Conservation (phyloP, 2,797 vertebrate species). For the Clarias platycephalus region DNA sequence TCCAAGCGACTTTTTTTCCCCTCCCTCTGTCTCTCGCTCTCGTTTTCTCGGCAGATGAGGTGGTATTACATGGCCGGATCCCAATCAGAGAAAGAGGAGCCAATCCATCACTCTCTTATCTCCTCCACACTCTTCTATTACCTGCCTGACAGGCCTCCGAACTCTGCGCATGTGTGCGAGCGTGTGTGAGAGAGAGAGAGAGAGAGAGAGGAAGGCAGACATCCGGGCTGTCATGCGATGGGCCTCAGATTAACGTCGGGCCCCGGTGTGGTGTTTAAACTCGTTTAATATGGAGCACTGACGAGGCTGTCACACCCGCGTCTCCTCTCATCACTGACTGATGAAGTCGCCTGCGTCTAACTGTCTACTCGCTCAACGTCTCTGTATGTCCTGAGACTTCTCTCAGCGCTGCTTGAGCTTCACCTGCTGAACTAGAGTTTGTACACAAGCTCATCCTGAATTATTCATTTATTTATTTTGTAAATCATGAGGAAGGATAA, state of each 20-base stretch:
- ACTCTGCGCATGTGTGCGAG: slow-evolving; percentile 64
- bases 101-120: slow-evolving; percentile 79
- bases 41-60: slow-evolving; percentile 63
- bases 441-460: neutral
- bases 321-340: slow-evolving; percentile 67
- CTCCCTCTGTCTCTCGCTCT: slow-evolving; percentile 22
- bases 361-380: neutral
- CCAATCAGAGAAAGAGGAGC: slow-evolving; percentile 71
- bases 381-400: slow-evolving; percentile 46
- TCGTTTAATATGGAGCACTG: slow-evolving; percentile 78
- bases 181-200: neutral
- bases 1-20: slow-evolving; percentile 38
- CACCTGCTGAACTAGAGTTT: slow-evolving; percentile 25
- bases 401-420: slow-evolving; percentile 33
- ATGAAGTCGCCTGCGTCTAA: slow-evolving; percentile 69
- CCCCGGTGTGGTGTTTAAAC: slow-evolving; percentile 69
- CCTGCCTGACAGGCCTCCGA: slow-evolving; percentile 68
- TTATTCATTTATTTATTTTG: neutral
- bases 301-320: slow-evolving; percentile 71
- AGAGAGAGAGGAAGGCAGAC: slow-evolving; percentile 60
- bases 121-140: slow-evolving; percentile 70
- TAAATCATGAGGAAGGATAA: neutral
- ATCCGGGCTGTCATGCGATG: slow-evolving; percentile 72
- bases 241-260: slow-evolving; percentile 73
- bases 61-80: slow-evolving; percentile 73